These are phyloP conservation scores for Ommatoiulus sabulosus DNA, from an alignment of 2,888 invertebrate genomes.

Conservation along the genomic window DNA sequence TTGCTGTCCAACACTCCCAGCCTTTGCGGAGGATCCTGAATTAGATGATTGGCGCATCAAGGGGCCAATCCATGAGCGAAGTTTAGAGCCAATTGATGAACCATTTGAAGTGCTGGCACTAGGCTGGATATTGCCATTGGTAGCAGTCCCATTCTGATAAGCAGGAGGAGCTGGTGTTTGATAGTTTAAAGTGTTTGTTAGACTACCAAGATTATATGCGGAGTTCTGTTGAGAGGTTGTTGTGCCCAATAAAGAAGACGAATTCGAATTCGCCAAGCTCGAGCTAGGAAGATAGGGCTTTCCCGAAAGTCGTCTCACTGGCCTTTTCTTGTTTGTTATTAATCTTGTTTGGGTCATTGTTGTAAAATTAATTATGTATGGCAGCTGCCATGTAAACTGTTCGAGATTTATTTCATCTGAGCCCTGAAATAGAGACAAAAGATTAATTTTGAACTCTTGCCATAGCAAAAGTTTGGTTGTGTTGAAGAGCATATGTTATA, in stretches of 20 bases:
- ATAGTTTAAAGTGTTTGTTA: not conserved
- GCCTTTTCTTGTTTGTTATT: not conserved
- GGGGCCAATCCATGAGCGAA: too few species aligned
- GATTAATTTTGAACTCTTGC: too few species aligned
- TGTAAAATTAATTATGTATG: slow-evolving; percentile 45
- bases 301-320: not conserved
- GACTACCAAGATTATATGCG: not conserved
- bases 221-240: too few species aligned
- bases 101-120: too few species aligned
- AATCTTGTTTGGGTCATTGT: slow-evolving; percentile 25
- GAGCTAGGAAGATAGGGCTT: slow-evolving; percentile 13
- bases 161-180: not conserved
- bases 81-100: too few species aligned
- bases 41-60: too few species aligned
- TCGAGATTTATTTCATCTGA: not conserved
- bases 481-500: too few species aligned
- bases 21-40: too few species aligned
- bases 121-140: not conserved
- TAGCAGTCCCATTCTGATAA: not conserved
- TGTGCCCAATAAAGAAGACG: too few species aligned
- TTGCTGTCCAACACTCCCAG: too few species aligned
- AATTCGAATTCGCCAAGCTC: not conserved
- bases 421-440: not conserved
- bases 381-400: not conserved
- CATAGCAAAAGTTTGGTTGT: too few species aligned